Conservation (phyloP, 2,797 vertebrate species). For the Cyprinodon diabolis region DNA sequence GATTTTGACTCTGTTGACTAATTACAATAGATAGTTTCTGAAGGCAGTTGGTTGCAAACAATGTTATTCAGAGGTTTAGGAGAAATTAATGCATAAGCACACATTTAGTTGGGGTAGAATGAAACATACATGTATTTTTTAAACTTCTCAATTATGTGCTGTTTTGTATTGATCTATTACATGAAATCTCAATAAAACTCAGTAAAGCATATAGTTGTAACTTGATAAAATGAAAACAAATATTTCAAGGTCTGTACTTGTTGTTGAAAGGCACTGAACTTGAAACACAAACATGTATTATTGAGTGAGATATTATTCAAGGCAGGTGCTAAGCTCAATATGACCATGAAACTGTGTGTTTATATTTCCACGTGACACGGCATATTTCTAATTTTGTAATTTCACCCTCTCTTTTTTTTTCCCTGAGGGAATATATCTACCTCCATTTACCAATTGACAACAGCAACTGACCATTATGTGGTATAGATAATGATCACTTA, state of each 20-base stretch:
- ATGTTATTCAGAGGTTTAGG: neutral
- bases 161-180: neutral
- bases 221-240: neutral
- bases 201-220: neutral
- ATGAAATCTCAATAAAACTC: neutral
- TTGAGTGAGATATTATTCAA: neutral
- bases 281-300: constrained; percentile 1
- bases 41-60: no score
- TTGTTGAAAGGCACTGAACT: neutral
- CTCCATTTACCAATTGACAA: constrained; percentile 19
- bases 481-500: constrained; percentile 13
- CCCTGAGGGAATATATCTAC: constrained; percentile 3
- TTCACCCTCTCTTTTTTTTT: neutral
- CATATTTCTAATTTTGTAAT: constrained; percentile 10
- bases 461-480: neutral
- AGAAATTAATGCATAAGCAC: neutral
- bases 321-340: neutral
- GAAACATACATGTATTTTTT: neutral
- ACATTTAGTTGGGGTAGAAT: neutral
- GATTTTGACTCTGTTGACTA: neutral
- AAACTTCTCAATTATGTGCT: neutral
- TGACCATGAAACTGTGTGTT: constrained; percentile 2
- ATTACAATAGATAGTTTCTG: neutral
- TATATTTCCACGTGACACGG: constrained; percentile 3
- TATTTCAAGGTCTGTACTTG: neutral